Evolutionary conservation across 2,113 vertebrate species (phyloP), one percentile per base, ranked within the genome.

Genomic region (Acanthochromis polyacanthus): DNA sequence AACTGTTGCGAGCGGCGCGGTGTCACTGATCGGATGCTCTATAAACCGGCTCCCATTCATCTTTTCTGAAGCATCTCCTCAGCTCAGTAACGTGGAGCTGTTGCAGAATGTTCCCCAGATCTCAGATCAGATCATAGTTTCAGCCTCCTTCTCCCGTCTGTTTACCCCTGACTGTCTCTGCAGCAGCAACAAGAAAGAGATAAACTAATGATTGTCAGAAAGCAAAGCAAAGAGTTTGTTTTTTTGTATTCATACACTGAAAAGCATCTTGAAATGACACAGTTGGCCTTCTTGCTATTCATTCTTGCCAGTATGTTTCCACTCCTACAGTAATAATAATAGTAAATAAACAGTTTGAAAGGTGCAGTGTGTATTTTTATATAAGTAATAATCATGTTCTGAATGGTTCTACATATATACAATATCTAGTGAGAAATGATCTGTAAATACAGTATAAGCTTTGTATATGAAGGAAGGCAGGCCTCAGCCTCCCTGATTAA

Each of bases 81-180:
- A 60, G 40, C 32, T 19, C 36, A n/a, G 30, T 17, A 11, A 22
- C 52, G 67, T 2, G 23, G 11, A 45, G 10, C 25, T 38, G 14
- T 40, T 70, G 50, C 52, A 52, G 25, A 20, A 28, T 30, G 52
- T 65, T n/a, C 14, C 36, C 30, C 15, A 48, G 63, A 73, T 78
- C 73, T 64, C 55, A 71, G 52, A 73, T 80, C 46, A 58, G 78
- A 43, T 71, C 45, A 87, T 76, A 22, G 57, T 60, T 74, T 56
- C 48, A 65, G 10, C 60, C 43, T 36, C 25, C 40, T 1, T 25
- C 28, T 48, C 9, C 12, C 3, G 4, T 15, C 46, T 64, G 0
- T 43, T 5, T 53, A 4, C 40, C 58, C 62, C 68, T 64, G 0
- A 32, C 9, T 53, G 4, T 40, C 58, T 67, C 68, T 36, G 25